These are phyloP conservation scores for Beaufortia kweichowensis DNA, from an alignment of 2,113 vertebrate species.

Conservation along the genomic window DNA sequence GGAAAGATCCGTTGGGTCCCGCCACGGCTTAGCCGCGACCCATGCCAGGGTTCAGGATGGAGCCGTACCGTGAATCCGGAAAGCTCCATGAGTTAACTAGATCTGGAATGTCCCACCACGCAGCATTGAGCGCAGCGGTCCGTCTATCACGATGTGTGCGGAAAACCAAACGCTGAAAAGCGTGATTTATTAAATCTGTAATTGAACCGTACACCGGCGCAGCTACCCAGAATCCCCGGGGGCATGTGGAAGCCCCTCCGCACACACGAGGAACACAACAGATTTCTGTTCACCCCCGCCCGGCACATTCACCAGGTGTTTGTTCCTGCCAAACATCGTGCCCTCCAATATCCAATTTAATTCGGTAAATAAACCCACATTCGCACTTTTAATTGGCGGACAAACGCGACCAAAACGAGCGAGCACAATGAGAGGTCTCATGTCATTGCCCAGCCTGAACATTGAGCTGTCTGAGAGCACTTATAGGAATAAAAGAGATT, in stretches of 20 bases:
- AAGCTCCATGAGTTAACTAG: conserved; percentile 22
- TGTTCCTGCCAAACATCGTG: conserved; percentile 48
- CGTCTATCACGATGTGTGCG: conserved; percentile 23
- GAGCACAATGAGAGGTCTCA: conserved; percentile 47
- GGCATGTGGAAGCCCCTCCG: conserved; percentile 34
- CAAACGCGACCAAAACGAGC: conserved; percentile 40
- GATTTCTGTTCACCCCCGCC: conserved; percentile 44
- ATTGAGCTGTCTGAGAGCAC: conserved; percentile 59
- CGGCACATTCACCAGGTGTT: conserved; percentile 44
- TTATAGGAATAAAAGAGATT: conserved; percentile 61
- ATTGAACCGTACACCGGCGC: conserved; percentile 46
- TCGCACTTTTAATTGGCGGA: conserved; percentile 51
- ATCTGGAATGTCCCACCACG: conserved; percentile 23
- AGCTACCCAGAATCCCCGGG: conserved; percentile 25
- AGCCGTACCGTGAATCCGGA: conserved; percentile 44
- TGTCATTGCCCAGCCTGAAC: conserved; percentile 40
- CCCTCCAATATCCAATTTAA: conserved; percentile 43
- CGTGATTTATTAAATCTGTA: conserved; percentile 56
- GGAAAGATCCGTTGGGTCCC: conserved; percentile 6
- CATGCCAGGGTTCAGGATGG: conserved; percentile 45
- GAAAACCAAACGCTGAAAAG: conserved; percentile 43
- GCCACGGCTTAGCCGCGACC: conserved; percentile 18
- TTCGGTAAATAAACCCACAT: conserved; percentile 51
- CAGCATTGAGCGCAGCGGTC: conserved; percentile 23
- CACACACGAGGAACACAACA: conserved; percentile 41